Conservation (phyloP, 2,888 invertebrate species). For the Caenorhabditis drosophilae region DNA sequence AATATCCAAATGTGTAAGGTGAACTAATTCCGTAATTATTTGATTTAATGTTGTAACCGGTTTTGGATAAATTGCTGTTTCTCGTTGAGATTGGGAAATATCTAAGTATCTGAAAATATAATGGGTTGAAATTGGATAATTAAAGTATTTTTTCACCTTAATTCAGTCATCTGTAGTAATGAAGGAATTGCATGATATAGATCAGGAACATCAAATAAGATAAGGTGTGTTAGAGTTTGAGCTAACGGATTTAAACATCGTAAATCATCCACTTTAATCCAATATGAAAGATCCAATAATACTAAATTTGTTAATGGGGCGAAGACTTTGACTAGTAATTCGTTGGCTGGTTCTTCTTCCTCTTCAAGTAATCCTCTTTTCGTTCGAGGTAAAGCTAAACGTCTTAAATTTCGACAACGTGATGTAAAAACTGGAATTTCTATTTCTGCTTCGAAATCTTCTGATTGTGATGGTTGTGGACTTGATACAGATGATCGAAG, state of each 20-base stretch:
- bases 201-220: conserved; percentile 82
- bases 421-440: conserved; percentile 42
- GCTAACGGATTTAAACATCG: conserved; percentile 77
- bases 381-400: conserved; percentile 31
- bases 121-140: background rate
- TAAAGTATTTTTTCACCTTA: conserved; percentile 71
- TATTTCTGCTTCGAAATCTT: conserved; percentile 6
- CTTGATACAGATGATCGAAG: background rate
- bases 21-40: conserved; percentile 79
- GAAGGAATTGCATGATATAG: conserved; percentile 73
- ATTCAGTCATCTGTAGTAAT: conserved; percentile 72
- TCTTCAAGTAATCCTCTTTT: conserved; percentile 16
- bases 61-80: conserved; percentile 79
- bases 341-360: conserved; percentile 44
- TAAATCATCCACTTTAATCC: conserved; percentile 73
- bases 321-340: conserved; percentile 46
- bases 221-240: conserved; percentile 77
- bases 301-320: conserved; percentile 43
- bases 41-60: conserved; percentile 79
- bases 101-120: conserved; percentile 78
- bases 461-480: background rate
- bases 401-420: conserved; percentile 40
- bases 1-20: conserved; percentile 85
- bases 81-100: conserved; percentile 76
- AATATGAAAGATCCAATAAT: conserved; percentile 59